Evolutionary conservation across 2,113 vertebrate species (phyloP).

Genomic region (Brachypteracias leptosomus): DNA sequence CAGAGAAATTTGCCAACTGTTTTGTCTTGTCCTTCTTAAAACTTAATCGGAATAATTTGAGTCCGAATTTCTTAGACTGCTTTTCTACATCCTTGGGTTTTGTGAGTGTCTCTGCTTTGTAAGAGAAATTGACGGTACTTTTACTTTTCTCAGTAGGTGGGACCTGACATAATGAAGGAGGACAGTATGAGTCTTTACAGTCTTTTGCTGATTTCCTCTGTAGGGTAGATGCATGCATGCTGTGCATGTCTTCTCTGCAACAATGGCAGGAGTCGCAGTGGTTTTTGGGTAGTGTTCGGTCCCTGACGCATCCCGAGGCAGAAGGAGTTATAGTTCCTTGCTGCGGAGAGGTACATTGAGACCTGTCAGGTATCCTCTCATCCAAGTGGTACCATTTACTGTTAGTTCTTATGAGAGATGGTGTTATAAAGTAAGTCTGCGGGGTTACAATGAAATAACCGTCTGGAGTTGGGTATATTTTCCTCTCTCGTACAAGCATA

Average conservation of each 20-base stretch:
- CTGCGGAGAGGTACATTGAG: slow-evolving; percentile 93
- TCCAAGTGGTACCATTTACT: slow-evolving; percentile 99
- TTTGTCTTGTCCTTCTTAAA: slow-evolving; percentile 98
- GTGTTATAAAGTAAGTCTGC: slow-evolving; percentile 98
- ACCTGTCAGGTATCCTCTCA: slow-evolving; percentile 89
- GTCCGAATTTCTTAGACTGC: slow-evolving; percentile 93
- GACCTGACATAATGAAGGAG: slow-evolving; percentile 83
- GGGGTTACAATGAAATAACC: slow-evolving; percentile 99
- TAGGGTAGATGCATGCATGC: slow-evolving; percentile 89
- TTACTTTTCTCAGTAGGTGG: slow-evolving; percentile 91
- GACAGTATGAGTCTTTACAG: slow-evolving; percentile 83
- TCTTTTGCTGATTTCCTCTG: slow-evolving; percentile 93
- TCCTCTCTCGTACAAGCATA: slow-evolving; percentile 95
- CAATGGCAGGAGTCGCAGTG: slow-evolving; percentile 91
- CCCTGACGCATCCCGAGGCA: slow-evolving; percentile 89
- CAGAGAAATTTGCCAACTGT: slow-evolving; percentile 94
- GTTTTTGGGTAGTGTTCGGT: slow-evolving; percentile 90
- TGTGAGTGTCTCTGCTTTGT: slow-evolving; percentile 91
- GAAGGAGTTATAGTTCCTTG: slow-evolving; percentile 92
- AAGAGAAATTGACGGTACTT: slow-evolving; percentile 90
- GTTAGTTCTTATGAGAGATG: slow-evolving; percentile 96
- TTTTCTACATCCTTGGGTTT: slow-evolving; percentile 94
- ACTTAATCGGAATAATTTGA: slow-evolving; percentile 95
- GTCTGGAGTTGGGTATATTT: slow-evolving; percentile 95
- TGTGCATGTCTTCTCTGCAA: slow-evolving; percentile 90